These are phyloP conservation scores for Timandra comae DNA, from an alignment of 2,888 invertebrate species.

Conservation along the genomic window DNA sequence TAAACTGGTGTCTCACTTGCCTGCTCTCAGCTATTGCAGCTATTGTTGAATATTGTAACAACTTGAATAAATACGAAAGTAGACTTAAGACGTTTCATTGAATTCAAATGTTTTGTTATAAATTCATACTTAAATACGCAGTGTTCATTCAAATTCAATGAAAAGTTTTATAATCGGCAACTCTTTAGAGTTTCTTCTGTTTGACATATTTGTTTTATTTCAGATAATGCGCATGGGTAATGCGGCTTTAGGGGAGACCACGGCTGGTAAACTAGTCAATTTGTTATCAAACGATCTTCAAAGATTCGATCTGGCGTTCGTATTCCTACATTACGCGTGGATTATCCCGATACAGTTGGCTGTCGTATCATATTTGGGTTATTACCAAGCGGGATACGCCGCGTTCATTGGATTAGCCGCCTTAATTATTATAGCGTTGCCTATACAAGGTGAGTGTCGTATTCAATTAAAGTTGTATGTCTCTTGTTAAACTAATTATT, in stretches of 20 bases:
- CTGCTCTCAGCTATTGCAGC: too few species aligned
- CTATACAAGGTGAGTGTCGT: slow-evolving; percentile 86
- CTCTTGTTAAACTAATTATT: too few species aligned
- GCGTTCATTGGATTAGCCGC: slow-evolving; percentile 82
- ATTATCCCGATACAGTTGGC: slow-evolving; percentile 82
- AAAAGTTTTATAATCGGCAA: neutral
- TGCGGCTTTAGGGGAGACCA: slow-evolving; percentile 85
- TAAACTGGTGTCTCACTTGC: too few species aligned
- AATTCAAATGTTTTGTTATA: too few species aligned
- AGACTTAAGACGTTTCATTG: too few species aligned
- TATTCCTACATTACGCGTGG: slow-evolving; percentile 88
- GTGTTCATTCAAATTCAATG: too few species aligned
- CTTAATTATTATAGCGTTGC: slow-evolving; percentile 82
- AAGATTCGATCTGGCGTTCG: slow-evolving; percentile 85
- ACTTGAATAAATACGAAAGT: too few species aligned
- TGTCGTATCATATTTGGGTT: slow-evolving; percentile 83
- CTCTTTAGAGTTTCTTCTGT: neutral
- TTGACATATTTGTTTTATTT: slow-evolving; percentile 43
- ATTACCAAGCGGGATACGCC: slow-evolving; percentile 79
- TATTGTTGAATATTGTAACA: too few species aligned
- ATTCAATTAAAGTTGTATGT: too few species aligned
- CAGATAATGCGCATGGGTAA: slow-evolving; percentile 70
- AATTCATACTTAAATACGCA: too few species aligned
- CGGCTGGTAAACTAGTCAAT: slow-evolving; percentile 92
- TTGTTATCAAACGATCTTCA: slow-evolving; percentile 91